Conservation (phyloP, 2,888 invertebrate genomes). For the Therioaphis trifolii region DNA sequence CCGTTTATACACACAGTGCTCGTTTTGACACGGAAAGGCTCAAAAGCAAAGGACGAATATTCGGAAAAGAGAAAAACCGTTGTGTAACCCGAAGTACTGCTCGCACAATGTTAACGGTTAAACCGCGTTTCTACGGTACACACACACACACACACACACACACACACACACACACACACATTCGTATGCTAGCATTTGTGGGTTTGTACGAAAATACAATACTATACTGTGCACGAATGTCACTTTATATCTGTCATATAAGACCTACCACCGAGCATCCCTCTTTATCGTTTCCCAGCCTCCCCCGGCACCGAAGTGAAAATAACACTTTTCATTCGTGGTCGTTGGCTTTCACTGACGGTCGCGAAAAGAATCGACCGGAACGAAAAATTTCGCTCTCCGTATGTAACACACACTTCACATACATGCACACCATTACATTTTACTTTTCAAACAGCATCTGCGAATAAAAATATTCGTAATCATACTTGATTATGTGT, state of each 20-base stretch:
- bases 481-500: too few relatives aligned
- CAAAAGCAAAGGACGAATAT: neutral
- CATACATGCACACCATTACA: neutral
- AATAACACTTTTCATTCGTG: conserved; percentile 24
- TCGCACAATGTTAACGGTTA: neutral
- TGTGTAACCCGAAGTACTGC: conserved; percentile 10
- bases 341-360: neutral
- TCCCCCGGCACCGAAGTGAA: neutral
- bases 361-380: neutral
- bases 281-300: neutral
- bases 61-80: neutral
- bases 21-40: conserved; percentile 30
- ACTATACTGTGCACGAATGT: neutral
- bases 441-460: too few relatives aligned
- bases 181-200: neutral
- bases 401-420: too few relatives aligned
- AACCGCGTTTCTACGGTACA: neutral
- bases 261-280: conserved; percentile 18
- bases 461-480: too few relatives aligned
- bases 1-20: neutral
- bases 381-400: neutral
- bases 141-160: neutral
- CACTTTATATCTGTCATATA: conserved; percentile 53
- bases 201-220: conserved; percentile 7
- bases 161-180: neutral